Conservation (phyloP, 2,113 vertebrate species). For the Chaetodon trifascialis region DNA sequence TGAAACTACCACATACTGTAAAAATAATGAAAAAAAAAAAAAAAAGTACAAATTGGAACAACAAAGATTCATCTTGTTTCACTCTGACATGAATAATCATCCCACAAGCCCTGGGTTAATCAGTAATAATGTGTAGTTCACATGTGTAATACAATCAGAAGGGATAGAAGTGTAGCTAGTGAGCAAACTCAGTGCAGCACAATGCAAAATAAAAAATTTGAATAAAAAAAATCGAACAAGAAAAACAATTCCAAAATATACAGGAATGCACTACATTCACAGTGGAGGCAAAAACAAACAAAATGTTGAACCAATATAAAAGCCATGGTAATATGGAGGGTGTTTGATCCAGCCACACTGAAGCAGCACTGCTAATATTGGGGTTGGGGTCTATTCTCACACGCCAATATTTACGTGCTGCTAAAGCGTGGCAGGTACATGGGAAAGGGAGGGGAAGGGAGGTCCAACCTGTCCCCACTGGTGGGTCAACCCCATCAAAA, state of each 20-base stretch:
- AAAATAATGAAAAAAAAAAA: slow-evolving; percentile 12
- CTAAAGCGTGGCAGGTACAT: slow-evolving; percentile 93
- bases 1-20: slow-evolving; percentile 13
- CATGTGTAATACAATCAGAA: slow-evolving; percentile 51
- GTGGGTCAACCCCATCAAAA: slow-evolving; percentile 36
- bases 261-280: slow-evolving; percentile 29
- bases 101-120: slow-evolving; percentile 46
- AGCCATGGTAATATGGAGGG: slow-evolving; percentile 60
- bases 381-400: slow-evolving; percentile 91
- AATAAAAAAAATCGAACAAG: not conserved
- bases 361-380: slow-evolving; percentile 99
- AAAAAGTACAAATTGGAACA: slow-evolving; percentile 1
- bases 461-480: slow-evolving; percentile 55
- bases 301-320: slow-evolving; percentile 43
- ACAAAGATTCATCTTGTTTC: slow-evolving; percentile 33
- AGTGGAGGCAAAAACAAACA: not conserved
- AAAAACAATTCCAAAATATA: slow-evolving; percentile 20
- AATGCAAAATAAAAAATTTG: slow-evolving; percentile 2
- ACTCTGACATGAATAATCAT: slow-evolving; percentile 23
- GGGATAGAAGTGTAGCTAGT: slow-evolving; percentile 32
- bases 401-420: slow-evolving; percentile 99
- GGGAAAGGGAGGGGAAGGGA: slow-evolving; percentile 33
- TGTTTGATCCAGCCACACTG: slow-evolving; percentile 90
- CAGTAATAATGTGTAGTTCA: slow-evolving; percentile 52
- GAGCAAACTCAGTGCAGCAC: slow-evolving; percentile 28